Percentiles rank a stretch among this genome's conserved stretches.
phyloP scores from a whole-genome alignment of 2,797 vertebrate species.

The Amazona ochrocephala region DNA sequence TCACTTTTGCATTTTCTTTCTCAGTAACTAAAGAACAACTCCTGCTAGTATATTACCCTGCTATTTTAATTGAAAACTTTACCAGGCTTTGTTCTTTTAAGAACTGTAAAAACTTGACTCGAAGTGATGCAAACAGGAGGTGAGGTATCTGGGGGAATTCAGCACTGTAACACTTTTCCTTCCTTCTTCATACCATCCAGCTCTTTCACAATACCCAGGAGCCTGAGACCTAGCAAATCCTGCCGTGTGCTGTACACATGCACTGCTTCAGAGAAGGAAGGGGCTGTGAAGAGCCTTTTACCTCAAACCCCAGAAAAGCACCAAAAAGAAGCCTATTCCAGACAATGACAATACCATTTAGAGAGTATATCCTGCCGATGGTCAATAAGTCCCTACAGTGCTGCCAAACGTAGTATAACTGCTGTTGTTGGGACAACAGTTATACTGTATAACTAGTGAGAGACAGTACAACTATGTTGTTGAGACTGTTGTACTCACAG shows the following conservation, averaged over 20 bases:
- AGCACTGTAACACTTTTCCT: neutral
- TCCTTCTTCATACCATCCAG: neutral
- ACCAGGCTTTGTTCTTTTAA: slow-evolving; percentile 45
- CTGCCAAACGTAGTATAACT: neutral
- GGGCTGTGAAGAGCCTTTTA: neutral
- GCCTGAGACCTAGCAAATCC: neutral
- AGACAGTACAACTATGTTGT: neutral
- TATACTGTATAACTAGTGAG: neutral
- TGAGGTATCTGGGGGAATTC: neutral
- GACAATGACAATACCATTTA: neutral
- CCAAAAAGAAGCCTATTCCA: neutral
- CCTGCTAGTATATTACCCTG: slow-evolving; percentile 23
- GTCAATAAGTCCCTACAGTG: neutral
- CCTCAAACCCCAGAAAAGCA: neutral
- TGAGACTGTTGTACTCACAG: neutral
- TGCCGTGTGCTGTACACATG: neutral
- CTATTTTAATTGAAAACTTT: slow-evolving; percentile 66
- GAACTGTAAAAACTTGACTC: slow-evolving; percentile 38
- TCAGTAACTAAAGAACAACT: slow-evolving; percentile 42
- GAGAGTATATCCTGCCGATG: neutral
- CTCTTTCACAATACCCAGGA: neutral
- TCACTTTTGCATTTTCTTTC: neutral
- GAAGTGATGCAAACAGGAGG: slow-evolving; percentile 40
- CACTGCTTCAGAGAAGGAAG: neutral
- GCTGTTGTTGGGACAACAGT: neutral